Conservation (phyloP, 2,113 vertebrate genomes). For the Pluvialis apricaria region DNA sequence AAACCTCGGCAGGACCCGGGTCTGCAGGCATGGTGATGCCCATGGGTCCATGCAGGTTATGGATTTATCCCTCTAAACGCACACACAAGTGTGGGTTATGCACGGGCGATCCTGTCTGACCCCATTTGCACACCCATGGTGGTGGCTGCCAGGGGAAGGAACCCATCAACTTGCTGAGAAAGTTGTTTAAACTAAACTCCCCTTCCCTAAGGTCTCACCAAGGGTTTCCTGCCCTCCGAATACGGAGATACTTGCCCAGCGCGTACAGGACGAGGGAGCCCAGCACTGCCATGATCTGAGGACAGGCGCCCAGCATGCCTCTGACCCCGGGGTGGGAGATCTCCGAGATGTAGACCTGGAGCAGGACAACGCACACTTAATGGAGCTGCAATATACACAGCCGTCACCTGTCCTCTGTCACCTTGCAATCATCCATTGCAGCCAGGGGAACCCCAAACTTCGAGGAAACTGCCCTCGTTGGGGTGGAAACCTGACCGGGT, state of each 20-base stretch:
- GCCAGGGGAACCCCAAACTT: not conserved
- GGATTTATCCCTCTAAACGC: not conserved
- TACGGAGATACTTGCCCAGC: slow-evolving; percentile 73
- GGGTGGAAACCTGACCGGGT: accelerated
- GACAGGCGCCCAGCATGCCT: slow-evolving; percentile 87
- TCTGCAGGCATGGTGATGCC: accelerated
- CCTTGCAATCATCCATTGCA: accelerated
- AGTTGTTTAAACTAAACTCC: not conserved
- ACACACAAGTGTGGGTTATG: not conserved
- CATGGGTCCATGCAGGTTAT: accelerated
- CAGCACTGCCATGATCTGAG: slow-evolving; percentile 91
- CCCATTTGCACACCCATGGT: not conserved
- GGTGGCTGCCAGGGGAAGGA: not conserved
- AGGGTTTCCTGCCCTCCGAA: not conserved
- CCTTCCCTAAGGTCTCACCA: accelerated
- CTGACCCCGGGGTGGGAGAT: slow-evolving; percentile 85
- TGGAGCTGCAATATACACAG: accelerated
- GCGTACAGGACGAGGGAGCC: slow-evolving; percentile 85
- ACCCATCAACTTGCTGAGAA: not conserved
- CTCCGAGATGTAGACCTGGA: slow-evolving; percentile 94
- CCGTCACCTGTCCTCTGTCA: not conserved
- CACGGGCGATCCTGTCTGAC: accelerated
- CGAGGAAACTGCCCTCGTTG: accelerated
- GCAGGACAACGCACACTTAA: not conserved
- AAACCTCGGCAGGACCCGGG: not conserved